These are phyloP conservation scores for Craseonycteris thonglongyai DNA, from an alignment of 2,113 vertebrate genomes.

Conservation along the genomic window DNA sequence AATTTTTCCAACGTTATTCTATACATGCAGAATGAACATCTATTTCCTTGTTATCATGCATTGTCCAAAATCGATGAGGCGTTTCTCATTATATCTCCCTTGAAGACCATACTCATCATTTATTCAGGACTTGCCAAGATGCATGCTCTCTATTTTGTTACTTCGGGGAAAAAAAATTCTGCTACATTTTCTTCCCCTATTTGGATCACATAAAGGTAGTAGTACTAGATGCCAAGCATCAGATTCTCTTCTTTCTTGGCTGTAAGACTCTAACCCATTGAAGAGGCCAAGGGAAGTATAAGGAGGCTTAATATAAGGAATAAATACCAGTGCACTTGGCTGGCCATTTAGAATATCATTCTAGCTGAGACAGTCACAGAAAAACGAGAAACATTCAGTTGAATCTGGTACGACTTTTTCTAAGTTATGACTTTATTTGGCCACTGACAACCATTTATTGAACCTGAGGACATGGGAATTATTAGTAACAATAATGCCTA, in stretches of 20 bases:
- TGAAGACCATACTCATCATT: constrained; percentile 26
- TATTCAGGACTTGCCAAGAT: constrained; percentile 36
- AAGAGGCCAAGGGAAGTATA: constrained; percentile 11
- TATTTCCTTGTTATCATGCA: background rate
- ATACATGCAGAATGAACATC: background rate
- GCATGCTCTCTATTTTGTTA: constrained; percentile 42
- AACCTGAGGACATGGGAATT: constrained; percentile 22
- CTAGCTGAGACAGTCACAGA: background rate
- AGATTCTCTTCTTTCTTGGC: background rate
- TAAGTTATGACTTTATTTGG: background rate
- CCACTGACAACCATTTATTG: background rate
- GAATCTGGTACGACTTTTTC: background rate
- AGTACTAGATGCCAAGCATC: constrained; percentile 1
- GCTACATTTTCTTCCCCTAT: constrained; percentile 2
- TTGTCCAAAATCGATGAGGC: constrained; percentile 12
- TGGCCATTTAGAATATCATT: background rate
- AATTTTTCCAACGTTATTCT: background rate
- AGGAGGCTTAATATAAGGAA: background rate
- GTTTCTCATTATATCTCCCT: constrained; percentile 9
- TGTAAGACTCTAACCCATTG: background rate
- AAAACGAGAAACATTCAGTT: background rate
- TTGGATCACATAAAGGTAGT: constrained; percentile 5
- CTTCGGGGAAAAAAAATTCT: background rate
- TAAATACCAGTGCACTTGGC: background rate
- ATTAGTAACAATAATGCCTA: background rate